phyloP scores from a whole-genome alignment of 2,113 vertebrate species.

The Pavo muticus region DNA sequence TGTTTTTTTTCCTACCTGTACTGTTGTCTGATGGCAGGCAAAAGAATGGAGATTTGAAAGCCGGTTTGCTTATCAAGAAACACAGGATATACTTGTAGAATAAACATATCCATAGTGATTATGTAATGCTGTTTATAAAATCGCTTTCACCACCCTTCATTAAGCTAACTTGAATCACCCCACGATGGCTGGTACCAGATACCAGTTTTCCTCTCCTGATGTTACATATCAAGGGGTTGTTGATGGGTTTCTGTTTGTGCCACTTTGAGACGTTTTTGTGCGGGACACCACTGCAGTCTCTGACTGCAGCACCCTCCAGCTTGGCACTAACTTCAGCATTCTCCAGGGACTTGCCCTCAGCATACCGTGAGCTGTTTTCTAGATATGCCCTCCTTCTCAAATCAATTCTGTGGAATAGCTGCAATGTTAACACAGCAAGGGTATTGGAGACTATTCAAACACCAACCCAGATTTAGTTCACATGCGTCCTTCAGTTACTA shows the following conservation, averaged over 20 bases:
- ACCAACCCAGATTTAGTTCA: not conserved
- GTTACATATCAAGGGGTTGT: not conserved
- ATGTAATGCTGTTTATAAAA: not conserved
- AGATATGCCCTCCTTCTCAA: not conserved
- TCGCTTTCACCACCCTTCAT: not conserved
- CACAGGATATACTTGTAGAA: not conserved
- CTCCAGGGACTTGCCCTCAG: not conserved
- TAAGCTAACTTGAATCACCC: not conserved
- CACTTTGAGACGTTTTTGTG: not conserved
- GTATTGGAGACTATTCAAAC: not conserved
- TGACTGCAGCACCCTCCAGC: accelerated
- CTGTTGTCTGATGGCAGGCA: not conserved
- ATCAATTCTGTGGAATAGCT: not conserved
- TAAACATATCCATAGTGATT: not conserved
- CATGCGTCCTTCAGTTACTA: accelerated
- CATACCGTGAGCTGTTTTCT: not conserved
- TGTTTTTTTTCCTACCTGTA: not conserved
- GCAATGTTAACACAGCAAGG: not conserved
- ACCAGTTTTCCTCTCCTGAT: not conserved
- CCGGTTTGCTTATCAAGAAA: not conserved
- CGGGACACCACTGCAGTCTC: not conserved
- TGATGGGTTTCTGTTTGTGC: not conserved
- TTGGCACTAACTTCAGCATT: not conserved
- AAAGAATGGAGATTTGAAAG: not conserved
- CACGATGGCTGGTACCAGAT: not conserved